These are phyloP conservation scores for Apteryx owenii DNA, from an alignment of 2,113 vertebrate genomes.

Conservation along the genomic window DNA sequence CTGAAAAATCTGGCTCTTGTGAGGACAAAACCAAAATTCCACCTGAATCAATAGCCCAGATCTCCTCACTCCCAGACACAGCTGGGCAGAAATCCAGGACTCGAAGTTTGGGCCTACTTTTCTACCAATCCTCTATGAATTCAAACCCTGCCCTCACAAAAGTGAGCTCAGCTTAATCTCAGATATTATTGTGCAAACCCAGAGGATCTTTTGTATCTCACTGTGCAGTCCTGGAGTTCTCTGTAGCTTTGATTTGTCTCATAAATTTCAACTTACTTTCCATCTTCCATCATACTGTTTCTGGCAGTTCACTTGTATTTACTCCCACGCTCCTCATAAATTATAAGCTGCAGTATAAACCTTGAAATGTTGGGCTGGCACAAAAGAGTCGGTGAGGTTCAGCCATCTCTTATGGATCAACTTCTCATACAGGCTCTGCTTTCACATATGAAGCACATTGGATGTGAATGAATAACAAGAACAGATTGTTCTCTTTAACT, in stretches of 20 bases:
- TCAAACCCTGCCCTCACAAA: not conserved
- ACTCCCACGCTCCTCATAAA: not conserved
- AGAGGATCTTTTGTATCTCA: not conserved
- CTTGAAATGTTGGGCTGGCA: not conserved
- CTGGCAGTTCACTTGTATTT: not conserved
- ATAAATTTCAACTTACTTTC: not conserved
- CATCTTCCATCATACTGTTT: not conserved
- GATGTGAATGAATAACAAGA: not conserved
- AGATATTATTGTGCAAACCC: not conserved
- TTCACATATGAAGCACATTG: accelerated
- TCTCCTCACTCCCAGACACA: not conserved
- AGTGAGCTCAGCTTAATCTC: not conserved
- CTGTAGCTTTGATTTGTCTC: not conserved
- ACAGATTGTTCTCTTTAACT: not conserved
- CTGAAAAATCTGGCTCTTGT: not conserved
- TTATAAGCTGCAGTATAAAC: not conserved
- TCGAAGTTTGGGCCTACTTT: not conserved
- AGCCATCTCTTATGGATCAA: not conserved
- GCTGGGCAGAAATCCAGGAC: not conserved
- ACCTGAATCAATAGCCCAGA: not conserved
- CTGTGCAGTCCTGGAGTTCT: not conserved
- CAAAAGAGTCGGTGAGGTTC: not conserved
- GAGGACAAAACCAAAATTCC: not conserved
- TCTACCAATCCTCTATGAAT: not conserved
- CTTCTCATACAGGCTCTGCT: not conserved